Evolutionary conservation across 2,888 invertebrate species (phyloP).

Genomic region (Noctua pronuba): DNA sequence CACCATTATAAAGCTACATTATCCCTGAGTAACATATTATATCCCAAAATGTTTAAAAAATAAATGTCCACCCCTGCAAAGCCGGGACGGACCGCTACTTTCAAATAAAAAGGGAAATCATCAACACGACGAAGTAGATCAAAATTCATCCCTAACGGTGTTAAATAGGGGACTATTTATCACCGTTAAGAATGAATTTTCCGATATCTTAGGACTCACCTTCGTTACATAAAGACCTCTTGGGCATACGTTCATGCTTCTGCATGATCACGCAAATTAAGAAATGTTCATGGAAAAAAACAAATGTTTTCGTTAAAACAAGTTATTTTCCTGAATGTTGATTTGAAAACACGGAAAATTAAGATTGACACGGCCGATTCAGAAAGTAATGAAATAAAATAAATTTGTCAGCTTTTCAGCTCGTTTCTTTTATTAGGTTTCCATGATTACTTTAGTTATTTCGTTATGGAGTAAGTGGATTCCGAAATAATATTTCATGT

Average conservation of each 20-base stretch:
- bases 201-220: neutral
- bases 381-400: slow-evolving; percentile 18
- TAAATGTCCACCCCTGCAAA: too few relatives aligned
- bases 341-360: slow-evolving; percentile 36
- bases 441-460: slow-evolving; percentile 14
- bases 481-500: neutral
- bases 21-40: too few relatives aligned
- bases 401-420: slow-evolving; percentile 28
- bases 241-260: neutral
- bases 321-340: slow-evolving; percentile 1
- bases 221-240: neutral
- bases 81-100: too few relatives aligned
- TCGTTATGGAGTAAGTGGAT: neutral
- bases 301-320: neutral
- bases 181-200: neutral
- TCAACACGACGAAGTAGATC: too few relatives aligned
- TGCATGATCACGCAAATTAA: neutral
- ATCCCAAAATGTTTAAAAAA: too few relatives aligned
- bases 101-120: too few relatives aligned
- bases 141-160: too few relatives aligned
- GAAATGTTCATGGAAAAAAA: neutral
- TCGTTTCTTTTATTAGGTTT: slow-evolving; percentile 21
- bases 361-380: slow-evolving; percentile 13
- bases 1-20: too few relatives aligned
- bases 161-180: neutral